phyloP scores from a whole-genome alignment of 1,140 invertebrate species.

The Psix sp. region DNA sequence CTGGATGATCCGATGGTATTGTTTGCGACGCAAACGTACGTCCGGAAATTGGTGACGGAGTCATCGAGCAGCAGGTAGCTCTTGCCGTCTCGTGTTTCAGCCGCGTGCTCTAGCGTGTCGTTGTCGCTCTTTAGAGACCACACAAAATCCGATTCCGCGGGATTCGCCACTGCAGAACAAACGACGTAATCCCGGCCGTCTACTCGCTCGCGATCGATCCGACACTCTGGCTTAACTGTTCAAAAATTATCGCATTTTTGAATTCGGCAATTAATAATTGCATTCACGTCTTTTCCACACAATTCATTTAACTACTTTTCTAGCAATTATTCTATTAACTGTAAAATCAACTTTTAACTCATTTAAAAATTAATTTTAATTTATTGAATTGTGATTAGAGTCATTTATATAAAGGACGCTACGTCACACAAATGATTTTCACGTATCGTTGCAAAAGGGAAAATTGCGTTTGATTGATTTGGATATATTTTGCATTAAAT shows the following conservation, averaged over 20 bases:
- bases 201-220: slow-evolving; percentile 83
- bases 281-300: too few species aligned
- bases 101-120: slow-evolving; percentile 80
- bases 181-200: slow-evolving; percentile 86
- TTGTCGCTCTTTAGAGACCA: slow-evolving; percentile 92
- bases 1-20: slow-evolving; percentile 87
- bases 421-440: too few species aligned
- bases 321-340: too few species aligned
- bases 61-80: slow-evolving; percentile 83
- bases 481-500: too few species aligned
- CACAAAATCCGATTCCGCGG: slow-evolving; percentile 86
- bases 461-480: too few species aligned
- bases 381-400: too few species aligned
- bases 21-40: slow-evolving; percentile 89
- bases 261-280: too few species aligned
- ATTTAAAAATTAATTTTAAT: too few species aligned
- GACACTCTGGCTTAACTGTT: slow-evolving; percentile 89
- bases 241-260: neutral
- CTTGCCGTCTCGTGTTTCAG: slow-evolving; percentile 78
- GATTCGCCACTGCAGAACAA: slow-evolving; percentile 89
- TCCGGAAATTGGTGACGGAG: slow-evolving; percentile 82
- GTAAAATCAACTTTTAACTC: too few species aligned
- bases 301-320: too few species aligned
- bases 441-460: too few species aligned
- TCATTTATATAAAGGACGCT: too few species aligned